A percentile compares a stretch with the other conserved stretches of the same genome.
Evolutionary conservation across 2,113 vertebrate species (phyloP).

Genomic region (Rhinoptilus africanus): DNA sequence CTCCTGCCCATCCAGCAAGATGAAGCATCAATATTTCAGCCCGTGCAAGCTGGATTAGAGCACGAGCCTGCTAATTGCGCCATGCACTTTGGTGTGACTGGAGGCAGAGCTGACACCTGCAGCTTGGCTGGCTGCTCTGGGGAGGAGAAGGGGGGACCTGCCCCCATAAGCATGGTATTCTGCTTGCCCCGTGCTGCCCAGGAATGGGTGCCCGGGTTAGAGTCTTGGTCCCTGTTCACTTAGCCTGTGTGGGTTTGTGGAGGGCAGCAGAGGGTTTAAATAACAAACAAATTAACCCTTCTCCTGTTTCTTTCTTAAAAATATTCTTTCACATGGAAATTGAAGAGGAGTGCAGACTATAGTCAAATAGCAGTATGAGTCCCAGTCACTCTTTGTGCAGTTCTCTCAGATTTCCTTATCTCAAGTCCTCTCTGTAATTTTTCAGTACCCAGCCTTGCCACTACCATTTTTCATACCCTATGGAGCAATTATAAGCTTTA

Average conservation of each 20-base stretch:
- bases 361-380: not conserved
- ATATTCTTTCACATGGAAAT: not conserved
- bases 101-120: not conserved
- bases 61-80: not conserved
- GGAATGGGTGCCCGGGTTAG: not conserved
- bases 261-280: not conserved
- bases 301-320: not conserved
- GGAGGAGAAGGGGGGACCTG: not conserved
- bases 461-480: not conserved
- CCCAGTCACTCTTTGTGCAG: not conserved
- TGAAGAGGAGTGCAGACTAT: not conserved
- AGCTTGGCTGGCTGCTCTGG: not conserved
- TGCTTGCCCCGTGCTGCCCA: rapidly evolving
- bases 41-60: rapidly evolving
- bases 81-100: rapidly evolving
- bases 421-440: not conserved
- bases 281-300: not conserved
- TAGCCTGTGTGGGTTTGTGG: not conserved
- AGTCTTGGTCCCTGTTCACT: not conserved
- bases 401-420: not conserved
- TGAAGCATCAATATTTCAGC: not conserved
- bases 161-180: rapidly evolving
- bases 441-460: not conserved
- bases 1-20: rapidly evolving
- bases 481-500: not conserved